Evolutionary conservation across 2,888 invertebrate species (phyloP).

Genomic region (Invenusta paracnida): DNA sequence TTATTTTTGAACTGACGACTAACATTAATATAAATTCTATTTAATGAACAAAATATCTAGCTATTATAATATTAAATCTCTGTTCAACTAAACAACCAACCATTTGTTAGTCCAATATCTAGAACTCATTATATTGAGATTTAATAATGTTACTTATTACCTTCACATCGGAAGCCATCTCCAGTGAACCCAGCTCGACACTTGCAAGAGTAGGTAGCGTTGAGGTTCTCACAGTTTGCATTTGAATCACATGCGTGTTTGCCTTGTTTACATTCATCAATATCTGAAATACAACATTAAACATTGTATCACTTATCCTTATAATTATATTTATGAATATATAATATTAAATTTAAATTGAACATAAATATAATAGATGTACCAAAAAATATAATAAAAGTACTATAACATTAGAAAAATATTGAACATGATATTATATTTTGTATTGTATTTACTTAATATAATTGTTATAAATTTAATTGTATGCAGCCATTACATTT

Average conservation of each 20-base stretch:
- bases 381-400: too few relatives aligned
- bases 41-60: too few relatives aligned
- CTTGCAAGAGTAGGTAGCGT: conserved; percentile 3
- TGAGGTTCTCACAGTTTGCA: conserved; percentile 1
- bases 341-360: neutral
- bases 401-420: too few relatives aligned
- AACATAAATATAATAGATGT: too few relatives aligned
- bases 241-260: conserved; percentile 20
- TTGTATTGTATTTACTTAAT: neutral
- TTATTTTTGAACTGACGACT: too few relatives aligned
- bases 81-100: too few relatives aligned
- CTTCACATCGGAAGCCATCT: conserved; percentile 27
- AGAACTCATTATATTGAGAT: too few relatives aligned
- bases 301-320: too few relatives aligned
- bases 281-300: conserved; percentile 33
- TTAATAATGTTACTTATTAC: too few relatives aligned
- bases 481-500: neutral
- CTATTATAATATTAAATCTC: too few relatives aligned
- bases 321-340: neutral
- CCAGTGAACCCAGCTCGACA: conserved; percentile 15
- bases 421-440: neutral
- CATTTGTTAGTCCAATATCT: too few relatives aligned
- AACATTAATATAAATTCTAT: too few relatives aligned
- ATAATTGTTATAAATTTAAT: neutral
- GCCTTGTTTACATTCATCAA: conserved; percentile 35